phyloP scores from a whole-genome alignment of 1,140 invertebrate species.

The Venturia canescens region DNA sequence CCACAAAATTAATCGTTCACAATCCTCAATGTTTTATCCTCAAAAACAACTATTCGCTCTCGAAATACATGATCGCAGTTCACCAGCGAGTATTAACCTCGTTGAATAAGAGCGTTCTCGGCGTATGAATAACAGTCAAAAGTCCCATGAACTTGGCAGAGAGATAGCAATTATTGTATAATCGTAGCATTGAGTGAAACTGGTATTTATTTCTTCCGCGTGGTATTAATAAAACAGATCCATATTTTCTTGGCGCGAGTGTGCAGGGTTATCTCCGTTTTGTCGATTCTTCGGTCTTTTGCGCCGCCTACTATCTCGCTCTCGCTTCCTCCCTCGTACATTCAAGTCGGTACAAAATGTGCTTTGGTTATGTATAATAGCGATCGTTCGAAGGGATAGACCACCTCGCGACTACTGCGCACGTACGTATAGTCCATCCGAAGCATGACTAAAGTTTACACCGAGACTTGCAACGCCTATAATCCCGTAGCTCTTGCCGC shows the following conservation, averaged over 20 bases:
- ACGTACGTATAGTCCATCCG: constrained; percentile 1
- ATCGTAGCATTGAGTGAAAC: constrained; percentile 6
- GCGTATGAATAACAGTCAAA: no score
- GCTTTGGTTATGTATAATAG: constrained; percentile 9
- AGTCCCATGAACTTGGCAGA: constrained; percentile 7
- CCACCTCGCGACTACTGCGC: constrained; percentile 22
- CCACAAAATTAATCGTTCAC: no score
- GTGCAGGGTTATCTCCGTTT: constrained; percentile 47
- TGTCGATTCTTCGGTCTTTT: constrained; percentile 50
- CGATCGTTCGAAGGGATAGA: constrained; percentile 15
- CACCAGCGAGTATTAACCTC: no score
- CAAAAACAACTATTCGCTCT: no score
- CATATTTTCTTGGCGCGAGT: background rate
- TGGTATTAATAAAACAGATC: constrained; percentile 13
- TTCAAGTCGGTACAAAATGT: background rate
- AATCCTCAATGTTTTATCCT: no score
- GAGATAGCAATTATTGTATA: constrained; percentile 21
- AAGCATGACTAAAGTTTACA: constrained; percentile 19
- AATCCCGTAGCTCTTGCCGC: background rate
- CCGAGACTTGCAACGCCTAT: constrained; percentile 4
- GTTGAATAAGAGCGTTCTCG: no score
- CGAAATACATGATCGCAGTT: no score
- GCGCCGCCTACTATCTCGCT: background rate
- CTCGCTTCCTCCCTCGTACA: background rate
- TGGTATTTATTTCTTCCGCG: background rate